These are phyloP conservation scores for Porites cylindrica DNA, from an alignment of 92 coral and sea anemone species.

Conservation along the genomic window DNA sequence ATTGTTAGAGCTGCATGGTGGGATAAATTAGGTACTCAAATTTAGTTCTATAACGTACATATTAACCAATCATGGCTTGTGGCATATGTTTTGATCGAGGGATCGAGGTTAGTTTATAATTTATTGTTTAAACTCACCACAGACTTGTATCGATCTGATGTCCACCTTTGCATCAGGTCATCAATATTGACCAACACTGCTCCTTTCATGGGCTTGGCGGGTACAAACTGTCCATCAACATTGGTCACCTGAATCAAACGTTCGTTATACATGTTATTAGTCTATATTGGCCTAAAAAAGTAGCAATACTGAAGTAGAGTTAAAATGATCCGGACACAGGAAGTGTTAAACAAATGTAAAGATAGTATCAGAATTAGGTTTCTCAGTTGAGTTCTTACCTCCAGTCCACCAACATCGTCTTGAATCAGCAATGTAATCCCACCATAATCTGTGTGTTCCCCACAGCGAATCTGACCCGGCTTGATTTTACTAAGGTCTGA, in stretches of 20 bases:
- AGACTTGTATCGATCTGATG: conserved; percentile 72
- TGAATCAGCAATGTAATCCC: conserved; percentile 78
- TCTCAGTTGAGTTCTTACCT: conserved; percentile 38
- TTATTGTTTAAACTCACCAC: conserved; percentile 48
- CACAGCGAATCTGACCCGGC: conserved; percentile 76
- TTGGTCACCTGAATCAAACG: conserved; percentile 67
- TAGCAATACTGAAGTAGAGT: too few relatives aligned
- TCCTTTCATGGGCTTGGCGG: conserved; percentile 80
- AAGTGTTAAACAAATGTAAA: not conserved
- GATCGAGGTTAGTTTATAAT: too few relatives aligned
- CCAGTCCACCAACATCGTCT: conserved; percentile 79
- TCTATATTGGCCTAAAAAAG: too few relatives aligned
- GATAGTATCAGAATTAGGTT: not conserved
- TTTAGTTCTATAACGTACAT: too few relatives aligned
- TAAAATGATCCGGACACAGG: too few relatives aligned
- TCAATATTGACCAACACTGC: conserved; percentile 80
- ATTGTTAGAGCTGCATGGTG: too few relatives aligned
- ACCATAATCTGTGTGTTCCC: too few relatives aligned
- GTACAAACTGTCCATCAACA: conserved; percentile 72
- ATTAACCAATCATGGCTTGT: too few relatives aligned
- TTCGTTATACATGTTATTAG: not conserved
- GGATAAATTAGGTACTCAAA: too few relatives aligned
- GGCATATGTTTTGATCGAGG: too few relatives aligned
- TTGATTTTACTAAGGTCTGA: conserved; percentile 44
- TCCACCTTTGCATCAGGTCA: conserved; percentile 90